phyloP scores from a whole-genome alignment of 2,888 invertebrate species.

The Clepsis dumicolana region DNA sequence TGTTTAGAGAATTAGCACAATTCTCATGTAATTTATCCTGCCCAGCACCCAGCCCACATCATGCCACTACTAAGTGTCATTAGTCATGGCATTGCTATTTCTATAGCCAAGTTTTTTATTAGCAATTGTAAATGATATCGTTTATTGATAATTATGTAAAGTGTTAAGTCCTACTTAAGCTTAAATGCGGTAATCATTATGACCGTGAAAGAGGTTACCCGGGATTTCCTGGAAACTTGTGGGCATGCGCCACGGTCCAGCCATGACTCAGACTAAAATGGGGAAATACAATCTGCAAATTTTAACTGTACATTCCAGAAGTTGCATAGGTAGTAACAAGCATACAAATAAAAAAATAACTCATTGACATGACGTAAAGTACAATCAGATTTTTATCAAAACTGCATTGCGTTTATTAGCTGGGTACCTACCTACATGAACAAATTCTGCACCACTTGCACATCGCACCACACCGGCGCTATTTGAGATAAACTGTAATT shows the following conservation, averaged over 20 bases:
- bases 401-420: neutral
- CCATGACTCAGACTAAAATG: slow-evolving; percentile 47
- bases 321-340: neutral
- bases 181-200: slow-evolving; percentile 16
- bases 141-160: slow-evolving; percentile 24
- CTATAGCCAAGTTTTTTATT: slow-evolving; percentile 9
- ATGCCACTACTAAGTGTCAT: slow-evolving; percentile 37
- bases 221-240: slow-evolving; percentile 53
- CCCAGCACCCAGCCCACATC: slow-evolving; percentile 18
- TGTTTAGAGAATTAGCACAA: slow-evolving; percentile 36
- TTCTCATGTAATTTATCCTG: slow-evolving; percentile 24
- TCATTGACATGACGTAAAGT: neutral
- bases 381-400: neutral
- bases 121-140: neutral
- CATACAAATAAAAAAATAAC: neutral
- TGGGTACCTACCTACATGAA: slow-evolving; percentile 1
- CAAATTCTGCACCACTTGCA: neutral
- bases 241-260: slow-evolving; percentile 65
- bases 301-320: neutral
- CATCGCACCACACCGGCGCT: neutral
- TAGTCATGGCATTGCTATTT: slow-evolving; percentile 40
- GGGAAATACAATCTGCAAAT: slow-evolving; percentile 9
- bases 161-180: too few species aligned
- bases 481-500: too few species aligned
- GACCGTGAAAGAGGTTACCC: slow-evolving; percentile 66